These are phyloP conservation scores for Oncorhynchus tshawytscha DNA, from an alignment of 2,113 vertebrate genomes.

Conservation along the genomic window DNA sequence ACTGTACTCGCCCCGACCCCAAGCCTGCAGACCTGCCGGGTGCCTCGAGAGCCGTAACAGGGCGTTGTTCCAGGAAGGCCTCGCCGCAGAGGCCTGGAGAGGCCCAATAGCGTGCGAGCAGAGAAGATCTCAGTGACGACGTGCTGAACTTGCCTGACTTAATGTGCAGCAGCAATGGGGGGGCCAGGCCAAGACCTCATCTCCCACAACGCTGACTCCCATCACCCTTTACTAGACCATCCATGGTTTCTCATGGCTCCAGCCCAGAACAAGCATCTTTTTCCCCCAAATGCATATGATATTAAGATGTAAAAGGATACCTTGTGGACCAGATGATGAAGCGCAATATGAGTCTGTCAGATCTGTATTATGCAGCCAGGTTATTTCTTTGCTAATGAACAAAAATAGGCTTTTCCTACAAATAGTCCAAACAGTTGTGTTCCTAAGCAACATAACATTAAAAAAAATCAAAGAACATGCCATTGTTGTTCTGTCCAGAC, in stretches of 20 bases:
- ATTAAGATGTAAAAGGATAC: constrained; percentile 27
- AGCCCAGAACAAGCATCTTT: neutral
- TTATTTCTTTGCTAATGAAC: constrained; percentile 28
- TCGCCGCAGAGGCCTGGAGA: constrained; percentile 16
- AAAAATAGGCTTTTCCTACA: constrained; percentile 39
- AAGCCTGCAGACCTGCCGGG: constrained; percentile 24
- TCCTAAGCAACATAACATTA: neutral
- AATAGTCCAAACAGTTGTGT: neutral
- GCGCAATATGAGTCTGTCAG: neutral
- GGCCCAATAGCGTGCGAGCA: constrained; percentile 53
- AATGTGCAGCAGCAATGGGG: constrained; percentile 44
- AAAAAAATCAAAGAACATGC: constrained; percentile 30
- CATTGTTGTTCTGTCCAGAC: constrained; percentile 40
- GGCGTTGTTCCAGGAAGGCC: constrained; percentile 26
- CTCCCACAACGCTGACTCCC: constrained; percentile 6
- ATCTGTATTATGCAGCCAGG: constrained; percentile 11
- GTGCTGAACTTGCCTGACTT: constrained; percentile 48
- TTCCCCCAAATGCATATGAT: constrained; percentile 16
- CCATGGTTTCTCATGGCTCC: constrained; percentile 16
- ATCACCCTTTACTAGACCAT: constrained; percentile 29
- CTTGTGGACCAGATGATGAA: constrained; percentile 17
- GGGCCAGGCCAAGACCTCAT: constrained; percentile 27
- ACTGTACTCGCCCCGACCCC: constrained; percentile 5
- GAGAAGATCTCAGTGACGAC: constrained; percentile 32
- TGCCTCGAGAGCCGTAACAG: constrained; percentile 12